These are phyloP conservation scores for Geophilus truncorum DNA, from an alignment of 2,888 invertebrate genomes.

Conservation along the genomic window DNA sequence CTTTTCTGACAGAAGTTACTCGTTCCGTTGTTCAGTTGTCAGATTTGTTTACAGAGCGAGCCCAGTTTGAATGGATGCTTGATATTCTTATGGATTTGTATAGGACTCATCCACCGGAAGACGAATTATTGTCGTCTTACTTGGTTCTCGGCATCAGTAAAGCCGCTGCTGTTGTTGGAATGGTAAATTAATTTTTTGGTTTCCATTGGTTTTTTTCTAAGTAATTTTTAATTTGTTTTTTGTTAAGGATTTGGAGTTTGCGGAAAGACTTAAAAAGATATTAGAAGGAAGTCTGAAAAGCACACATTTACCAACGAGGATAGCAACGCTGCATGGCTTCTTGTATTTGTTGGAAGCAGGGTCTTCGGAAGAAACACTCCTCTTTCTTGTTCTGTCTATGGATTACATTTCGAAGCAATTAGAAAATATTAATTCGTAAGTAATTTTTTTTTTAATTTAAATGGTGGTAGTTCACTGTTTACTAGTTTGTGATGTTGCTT, in stretches of 20 bases:
- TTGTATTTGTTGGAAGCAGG: constrained; percentile 60
- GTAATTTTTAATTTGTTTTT: background rate
- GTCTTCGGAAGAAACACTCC: constrained; percentile 44
- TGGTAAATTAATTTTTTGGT: constrained; percentile 46
- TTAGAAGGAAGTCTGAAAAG: constrained; percentile 59
- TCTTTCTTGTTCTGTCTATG: constrained; percentile 46
- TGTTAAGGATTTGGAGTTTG: constrained; percentile 55
- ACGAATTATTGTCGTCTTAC: constrained; percentile 70
- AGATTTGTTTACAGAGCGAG: constrained; percentile 63
- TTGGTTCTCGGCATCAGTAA: constrained; percentile 63
- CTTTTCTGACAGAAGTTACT: constrained; percentile 49
- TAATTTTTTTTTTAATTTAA: constrained; percentile 13
- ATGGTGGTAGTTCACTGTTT: too few relatives aligned
- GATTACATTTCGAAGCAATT: constrained; percentile 49
- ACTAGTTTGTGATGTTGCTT: too few relatives aligned
- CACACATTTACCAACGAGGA: constrained; percentile 59
- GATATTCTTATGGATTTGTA: constrained; percentile 62
- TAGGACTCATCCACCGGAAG: constrained; percentile 64
- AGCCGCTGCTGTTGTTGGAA: constrained; percentile 61
- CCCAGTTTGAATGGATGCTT: constrained; percentile 75
- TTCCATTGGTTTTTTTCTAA: background rate
- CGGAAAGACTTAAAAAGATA: constrained; percentile 59
- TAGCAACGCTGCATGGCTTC: constrained; percentile 61
- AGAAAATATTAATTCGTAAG: constrained; percentile 45
- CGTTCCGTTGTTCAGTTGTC: constrained; percentile 62